A percentile compares a stretch with the other conserved stretches of the same genome.
Conservation (phyloP, 2,113 vertebrate genomes). For the Mungos mungo region DNA sequence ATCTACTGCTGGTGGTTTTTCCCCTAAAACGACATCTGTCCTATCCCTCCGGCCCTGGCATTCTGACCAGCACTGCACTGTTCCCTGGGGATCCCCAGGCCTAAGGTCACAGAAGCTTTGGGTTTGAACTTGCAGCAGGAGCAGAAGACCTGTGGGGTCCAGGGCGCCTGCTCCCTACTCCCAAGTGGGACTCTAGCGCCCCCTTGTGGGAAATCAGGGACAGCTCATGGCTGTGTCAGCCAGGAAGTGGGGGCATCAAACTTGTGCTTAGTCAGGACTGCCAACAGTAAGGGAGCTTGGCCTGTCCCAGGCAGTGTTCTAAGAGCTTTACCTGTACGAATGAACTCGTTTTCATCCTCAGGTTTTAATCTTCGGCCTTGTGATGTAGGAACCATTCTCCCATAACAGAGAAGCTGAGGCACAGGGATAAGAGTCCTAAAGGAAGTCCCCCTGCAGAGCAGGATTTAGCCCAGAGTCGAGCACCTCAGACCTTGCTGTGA, state of each 20-base stretch:
- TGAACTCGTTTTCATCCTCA: neutral
- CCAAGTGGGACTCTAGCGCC: neutral
- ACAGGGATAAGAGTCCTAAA: neutral
- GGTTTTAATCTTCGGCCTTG: neutral
- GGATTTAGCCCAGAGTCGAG: neutral
- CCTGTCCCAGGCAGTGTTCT: neutral
- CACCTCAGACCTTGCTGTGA: neutral
- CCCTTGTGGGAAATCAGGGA: neutral
- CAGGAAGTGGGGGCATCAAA: accelerated
- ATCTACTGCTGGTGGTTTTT: neutral
- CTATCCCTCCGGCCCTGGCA: neutral
- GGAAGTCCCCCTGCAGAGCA: neutral
- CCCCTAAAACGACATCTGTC: neutral
- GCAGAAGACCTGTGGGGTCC: neutral
- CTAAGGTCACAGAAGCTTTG: accelerated
- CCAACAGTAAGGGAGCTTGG: neutral
- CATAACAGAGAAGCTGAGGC: neutral
- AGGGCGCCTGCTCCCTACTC: accelerated
- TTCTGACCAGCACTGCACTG: neutral
- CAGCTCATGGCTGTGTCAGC: neutral
- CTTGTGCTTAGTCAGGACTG: neutral
- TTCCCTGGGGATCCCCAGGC: neutral
- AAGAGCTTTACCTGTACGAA: neutral
- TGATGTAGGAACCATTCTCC: neutral
- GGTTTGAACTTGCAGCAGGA: neutral